Percentiles rank a stretch among this genome's conserved stretches.
These are phyloP conservation scores for Tangara arthus DNA, from an alignment of 2,797 vertebrate genomes.

Conservation along the genomic window DNA sequence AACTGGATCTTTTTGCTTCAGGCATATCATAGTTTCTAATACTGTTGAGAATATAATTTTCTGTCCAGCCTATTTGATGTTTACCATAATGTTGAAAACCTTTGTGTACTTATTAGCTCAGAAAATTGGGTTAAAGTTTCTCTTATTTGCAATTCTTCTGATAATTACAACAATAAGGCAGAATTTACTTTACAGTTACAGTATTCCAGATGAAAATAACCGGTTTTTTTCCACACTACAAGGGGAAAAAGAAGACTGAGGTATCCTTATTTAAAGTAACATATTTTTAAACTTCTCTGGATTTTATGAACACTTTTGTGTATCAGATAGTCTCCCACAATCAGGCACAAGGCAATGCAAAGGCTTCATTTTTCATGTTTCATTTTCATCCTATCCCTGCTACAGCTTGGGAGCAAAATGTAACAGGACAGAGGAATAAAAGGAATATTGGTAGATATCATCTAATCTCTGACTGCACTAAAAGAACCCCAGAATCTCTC, in stretches of 20 bases:
- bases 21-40: not conserved
- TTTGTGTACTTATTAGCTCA: not conserved
- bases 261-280: not conserved
- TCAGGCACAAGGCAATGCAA: not conserved
- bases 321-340: not conserved
- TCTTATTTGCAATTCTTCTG: not conserved
- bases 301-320: not conserved
- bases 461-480: not conserved
- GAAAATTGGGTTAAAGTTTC: not conserved
- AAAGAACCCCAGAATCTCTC: not conserved
- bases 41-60: not conserved
- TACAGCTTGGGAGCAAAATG: not conserved
- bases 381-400: not conserved
- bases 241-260: fast-evolving
- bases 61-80: not conserved
- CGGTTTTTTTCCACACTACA: not conserved
- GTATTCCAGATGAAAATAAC: not conserved
- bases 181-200: not conserved
- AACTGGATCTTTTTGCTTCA: not conserved
- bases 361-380: not conserved
- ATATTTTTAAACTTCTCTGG: not conserved
- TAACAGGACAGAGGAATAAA: not conserved
- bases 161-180: not conserved
- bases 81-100: not conserved
- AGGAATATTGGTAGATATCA: fast-evolving